Evolutionary conservation across 2,113 vertebrate genomes (phyloP), one percentile per base, ranked within the genome.

Genomic region (Ramphastos sulfuratus): DNA sequence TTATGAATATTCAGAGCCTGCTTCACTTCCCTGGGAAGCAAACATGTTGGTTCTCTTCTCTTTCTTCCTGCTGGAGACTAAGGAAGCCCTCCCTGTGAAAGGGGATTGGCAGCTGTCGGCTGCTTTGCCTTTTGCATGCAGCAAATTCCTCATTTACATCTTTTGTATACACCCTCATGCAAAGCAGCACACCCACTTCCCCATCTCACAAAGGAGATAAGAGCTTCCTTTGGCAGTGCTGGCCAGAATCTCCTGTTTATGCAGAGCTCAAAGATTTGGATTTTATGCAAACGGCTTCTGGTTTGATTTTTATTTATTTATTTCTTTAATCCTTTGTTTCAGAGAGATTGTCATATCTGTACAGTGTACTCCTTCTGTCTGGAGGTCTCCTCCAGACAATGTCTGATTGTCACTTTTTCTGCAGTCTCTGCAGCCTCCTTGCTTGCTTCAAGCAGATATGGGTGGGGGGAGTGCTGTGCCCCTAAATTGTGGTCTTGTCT

Each of bases 1-100:
- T 97, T 94, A 97, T 98, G 97, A 98, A 98, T 98, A 98, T 98
- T 98, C 97, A 98, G 94, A 89, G 63, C 71, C 80, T 92, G 46
- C 92, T 97, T 97, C 71, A 55, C 94, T 92, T 98, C 95, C 97
- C 96, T 98, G 98, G 97, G 97, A 98, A 97, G 96, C 89, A 87
- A 96, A 90, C 95, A 81, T 74, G 88, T 96, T 93, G 89, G 95
- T 97, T 95, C 88, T 79, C 73, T 96, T 97, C 95, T 87, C 97
- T 61, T 94, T 82, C 85, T 91, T 97, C 91, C 91, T 95, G 82
- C 93, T 93, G 69, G 95, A 93, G 95, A 92, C 91, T 44, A 50
- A 16, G 69, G 94, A 94, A 91, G 27, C 95, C 95, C 93, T 92
- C 84, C 92, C 84, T 56, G 90, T 97, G 97, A 98, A 97, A 96